phyloP scores from a whole-genome alignment of 2,888 invertebrate species.

The Kryphioiulus occultus region DNA sequence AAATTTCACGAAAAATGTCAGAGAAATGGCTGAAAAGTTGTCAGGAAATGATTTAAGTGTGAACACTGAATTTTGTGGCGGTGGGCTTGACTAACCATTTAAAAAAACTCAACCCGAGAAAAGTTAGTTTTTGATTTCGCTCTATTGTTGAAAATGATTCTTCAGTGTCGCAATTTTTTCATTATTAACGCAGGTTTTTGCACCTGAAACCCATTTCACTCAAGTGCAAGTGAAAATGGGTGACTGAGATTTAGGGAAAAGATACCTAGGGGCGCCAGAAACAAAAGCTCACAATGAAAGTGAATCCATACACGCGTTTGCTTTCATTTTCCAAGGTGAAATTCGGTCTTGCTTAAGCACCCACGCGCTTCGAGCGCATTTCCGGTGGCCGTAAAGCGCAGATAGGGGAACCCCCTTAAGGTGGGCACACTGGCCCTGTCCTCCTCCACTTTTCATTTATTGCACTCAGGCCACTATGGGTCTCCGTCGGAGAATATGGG shows the following conservation, averaged over 20 bases:
- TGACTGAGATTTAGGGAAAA: background rate
- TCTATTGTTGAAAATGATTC: too few relatives aligned
- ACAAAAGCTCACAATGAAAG: constrained; percentile 5
- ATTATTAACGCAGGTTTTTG: background rate
- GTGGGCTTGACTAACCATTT: too few relatives aligned
- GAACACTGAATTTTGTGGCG: too few relatives aligned
- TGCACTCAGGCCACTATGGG: background rate
- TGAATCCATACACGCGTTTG: background rate
- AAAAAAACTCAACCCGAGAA: too few relatives aligned
- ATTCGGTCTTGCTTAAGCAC: constrained; percentile 5
- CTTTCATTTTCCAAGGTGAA: background rate
- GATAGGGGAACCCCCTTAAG: background rate
- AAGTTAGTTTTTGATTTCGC: too few relatives aligned
- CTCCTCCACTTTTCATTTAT: background rate
- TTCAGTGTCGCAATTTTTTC: background rate
- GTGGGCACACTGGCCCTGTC: background rate
- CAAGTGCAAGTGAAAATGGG: background rate
- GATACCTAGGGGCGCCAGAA: background rate
- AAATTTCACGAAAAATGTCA: too few relatives aligned
- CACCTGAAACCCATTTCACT: background rate
- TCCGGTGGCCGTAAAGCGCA: constrained; percentile 5
- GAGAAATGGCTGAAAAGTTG: too few relatives aligned
- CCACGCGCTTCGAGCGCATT: constrained; percentile 5
- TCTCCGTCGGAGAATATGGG: background rate
- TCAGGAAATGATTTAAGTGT: too few relatives aligned